These are phyloP conservation scores for Rhimphoctona megacephalus DNA, from an alignment of 2,888 invertebrate species.

Conservation along the genomic window DNA sequence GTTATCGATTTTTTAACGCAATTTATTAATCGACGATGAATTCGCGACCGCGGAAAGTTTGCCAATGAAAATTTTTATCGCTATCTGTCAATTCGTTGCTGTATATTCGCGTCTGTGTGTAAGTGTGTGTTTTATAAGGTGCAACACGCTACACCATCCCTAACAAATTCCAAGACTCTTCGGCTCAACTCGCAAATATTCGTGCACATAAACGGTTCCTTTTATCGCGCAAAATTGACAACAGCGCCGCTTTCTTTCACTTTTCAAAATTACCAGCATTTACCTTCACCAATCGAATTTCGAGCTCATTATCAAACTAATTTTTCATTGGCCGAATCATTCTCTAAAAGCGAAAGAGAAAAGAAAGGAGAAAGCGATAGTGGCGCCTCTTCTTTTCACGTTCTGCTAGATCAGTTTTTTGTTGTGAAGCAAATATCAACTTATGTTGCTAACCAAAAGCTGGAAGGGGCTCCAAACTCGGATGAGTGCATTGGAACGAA, in stretches of 20 bases:
- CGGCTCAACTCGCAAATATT: slow-evolving; percentile 54
- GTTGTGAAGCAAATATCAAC: slow-evolving; percentile 31
- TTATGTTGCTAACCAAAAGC: slow-evolving; percentile 52
- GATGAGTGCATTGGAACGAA: background rate
- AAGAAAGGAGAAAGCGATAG: slow-evolving; percentile 14
- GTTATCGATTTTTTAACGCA: slow-evolving; percentile 12
- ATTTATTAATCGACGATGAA: background rate
- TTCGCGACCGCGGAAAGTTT: background rate
- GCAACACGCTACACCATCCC: slow-evolving; percentile 40
- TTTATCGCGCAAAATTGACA: slow-evolving; percentile 39
- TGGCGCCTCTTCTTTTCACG: slow-evolving; percentile 19
- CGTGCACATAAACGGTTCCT: slow-evolving; percentile 24
- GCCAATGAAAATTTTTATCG: slow-evolving; percentile 9
- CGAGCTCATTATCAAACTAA: slow-evolving; percentile 23
- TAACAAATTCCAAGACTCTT: slow-evolving; percentile 55
- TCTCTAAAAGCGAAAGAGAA: slow-evolving; percentile 3
- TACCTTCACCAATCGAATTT: slow-evolving; percentile 25
- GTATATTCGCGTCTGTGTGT: background rate
- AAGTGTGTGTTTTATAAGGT: slow-evolving; percentile 19
- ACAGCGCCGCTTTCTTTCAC: slow-evolving; percentile 54
- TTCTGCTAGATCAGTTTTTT: slow-evolving; percentile 36
- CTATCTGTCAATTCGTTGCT: slow-evolving; percentile 40
- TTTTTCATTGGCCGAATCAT: slow-evolving; percentile 34
- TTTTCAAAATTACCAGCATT: slow-evolving; percentile 48
- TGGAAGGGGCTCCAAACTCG: background rate